These are phyloP conservation scores for Drosophila neotestacea DNA, from an alignment of 2,888 invertebrate genomes.

Conservation along the genomic window DNA sequence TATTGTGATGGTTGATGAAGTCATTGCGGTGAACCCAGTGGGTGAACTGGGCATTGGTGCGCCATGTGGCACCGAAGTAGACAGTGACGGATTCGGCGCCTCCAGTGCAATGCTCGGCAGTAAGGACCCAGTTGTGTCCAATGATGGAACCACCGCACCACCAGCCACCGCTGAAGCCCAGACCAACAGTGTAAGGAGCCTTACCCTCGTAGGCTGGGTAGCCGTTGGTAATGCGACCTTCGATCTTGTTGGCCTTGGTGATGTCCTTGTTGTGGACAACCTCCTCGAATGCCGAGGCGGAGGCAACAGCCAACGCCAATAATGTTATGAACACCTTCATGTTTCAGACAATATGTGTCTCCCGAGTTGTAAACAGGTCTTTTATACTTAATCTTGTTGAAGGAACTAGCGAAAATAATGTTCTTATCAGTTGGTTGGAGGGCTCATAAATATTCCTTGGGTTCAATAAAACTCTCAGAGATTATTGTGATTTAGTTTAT, in stretches of 20 bases:
- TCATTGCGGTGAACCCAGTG: slow-evolving; percentile 50
- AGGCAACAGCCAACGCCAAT: slow-evolving; percentile 54
- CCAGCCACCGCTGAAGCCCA: slow-evolving; percentile 66
- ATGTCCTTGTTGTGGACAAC: slow-evolving; percentile 50
- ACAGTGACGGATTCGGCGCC: slow-evolving; percentile 55
- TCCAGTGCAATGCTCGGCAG: slow-evolving; percentile 74
- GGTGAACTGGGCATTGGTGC: slow-evolving; percentile 55
- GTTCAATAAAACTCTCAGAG: slow-evolving; percentile 25
- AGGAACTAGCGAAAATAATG: not conserved
- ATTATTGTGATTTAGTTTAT: slow-evolving; percentile 22
- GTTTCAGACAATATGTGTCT: slow-evolving; percentile 34
- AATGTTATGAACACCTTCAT: slow-evolving; percentile 62
- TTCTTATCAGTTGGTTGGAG: slow-evolving; percentile 18
- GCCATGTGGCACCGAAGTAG: slow-evolving; percentile 63
- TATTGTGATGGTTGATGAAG: slow-evolving; percentile 51
- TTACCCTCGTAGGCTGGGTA: slow-evolving; percentile 61
- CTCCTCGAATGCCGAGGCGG: slow-evolving; percentile 35
- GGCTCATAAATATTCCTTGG: slow-evolving; percentile 31
- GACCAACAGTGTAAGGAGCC: slow-evolving; percentile 77
- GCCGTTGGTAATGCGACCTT: slow-evolving; percentile 71
- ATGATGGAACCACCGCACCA: slow-evolving; percentile 76
- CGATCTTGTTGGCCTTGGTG: slow-evolving; percentile 32
- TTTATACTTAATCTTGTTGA: slow-evolving; percentile 25
- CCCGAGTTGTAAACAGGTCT: not conserved
- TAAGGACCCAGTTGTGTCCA: slow-evolving; percentile 56